Evolutionary conservation across 1,140 invertebrate genomes (phyloP).

Genomic region (Drosophila lowei): DNA sequence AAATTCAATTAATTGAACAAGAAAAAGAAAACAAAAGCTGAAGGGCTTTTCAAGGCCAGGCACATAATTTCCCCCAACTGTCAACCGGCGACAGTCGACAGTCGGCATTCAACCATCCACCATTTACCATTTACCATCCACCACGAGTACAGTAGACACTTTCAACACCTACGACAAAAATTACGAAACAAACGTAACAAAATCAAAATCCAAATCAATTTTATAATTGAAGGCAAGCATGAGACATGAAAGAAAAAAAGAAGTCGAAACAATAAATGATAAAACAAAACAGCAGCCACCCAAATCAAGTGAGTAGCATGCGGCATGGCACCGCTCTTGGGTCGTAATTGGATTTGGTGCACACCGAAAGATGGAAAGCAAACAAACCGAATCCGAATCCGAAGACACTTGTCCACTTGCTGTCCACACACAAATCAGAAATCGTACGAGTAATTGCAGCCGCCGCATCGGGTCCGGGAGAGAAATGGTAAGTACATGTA

Average conservation of each 20-base stretch:
- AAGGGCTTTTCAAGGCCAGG: constrained; percentile 59
- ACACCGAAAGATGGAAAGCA: constrained; percentile 38
- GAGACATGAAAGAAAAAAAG: constrained; percentile 8
- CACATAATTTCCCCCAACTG: constrained; percentile 40
- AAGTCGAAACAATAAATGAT: constrained; percentile 36
- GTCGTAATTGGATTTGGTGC: constrained; percentile 50
- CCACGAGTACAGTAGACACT: constrained; percentile 31
- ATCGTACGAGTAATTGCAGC: constrained; percentile 66
- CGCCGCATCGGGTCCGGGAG: constrained; percentile 42
- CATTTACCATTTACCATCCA: too few species aligned
- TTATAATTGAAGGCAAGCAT: constrained; percentile 65
- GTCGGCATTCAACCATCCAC: constrained; percentile 38
- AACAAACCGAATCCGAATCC: constrained; percentile 33
- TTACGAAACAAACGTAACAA: constrained; percentile 73
- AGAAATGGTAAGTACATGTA: constrained; percentile 50
- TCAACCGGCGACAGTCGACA: constrained; percentile 41
- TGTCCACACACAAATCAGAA: constrained; percentile 64
- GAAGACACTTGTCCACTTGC: constrained; percentile 64
- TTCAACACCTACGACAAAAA: constrained; percentile 69
- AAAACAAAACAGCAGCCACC: constrained; percentile 61
- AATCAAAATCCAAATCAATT: constrained; percentile 50
- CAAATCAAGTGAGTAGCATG: constrained; percentile 56
- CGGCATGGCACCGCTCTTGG: not conserved
- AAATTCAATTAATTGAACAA: constrained; percentile 1
- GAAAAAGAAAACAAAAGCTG: constrained; percentile 21